Evolutionary conservation across 2,113 vertebrate species (phyloP).

Genomic region (Triplophysa siluroides): DNA sequence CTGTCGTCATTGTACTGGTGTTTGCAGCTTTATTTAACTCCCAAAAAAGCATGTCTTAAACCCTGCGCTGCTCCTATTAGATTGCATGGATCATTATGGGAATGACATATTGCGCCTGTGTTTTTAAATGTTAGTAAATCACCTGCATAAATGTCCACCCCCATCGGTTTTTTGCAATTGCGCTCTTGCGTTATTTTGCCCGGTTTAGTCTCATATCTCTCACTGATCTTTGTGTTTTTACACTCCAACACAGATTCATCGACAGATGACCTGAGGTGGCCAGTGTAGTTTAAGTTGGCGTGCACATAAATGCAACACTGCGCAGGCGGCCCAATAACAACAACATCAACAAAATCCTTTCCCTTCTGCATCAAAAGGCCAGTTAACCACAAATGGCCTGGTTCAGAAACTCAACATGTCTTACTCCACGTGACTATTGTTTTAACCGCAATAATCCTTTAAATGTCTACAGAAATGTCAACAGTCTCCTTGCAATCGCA

Average conservation of each 20-base stretch:
- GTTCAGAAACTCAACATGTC: not conserved
- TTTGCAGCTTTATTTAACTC: too few species aligned
- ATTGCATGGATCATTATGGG: too few species aligned
- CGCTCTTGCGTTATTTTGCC: too few species aligned
- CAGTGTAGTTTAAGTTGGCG: not conserved
- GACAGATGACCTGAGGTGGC: not conserved
- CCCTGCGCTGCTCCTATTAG: too few species aligned
- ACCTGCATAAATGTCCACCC: too few species aligned
- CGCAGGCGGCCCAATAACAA: not conserved
- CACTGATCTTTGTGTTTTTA: not conserved
- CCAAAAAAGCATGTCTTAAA: too few species aligned
- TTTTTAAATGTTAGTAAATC: too few species aligned
- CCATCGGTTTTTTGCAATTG: too few species aligned
- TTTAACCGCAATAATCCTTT: conserved; percentile 2
- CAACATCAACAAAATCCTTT: conserved; percentile 7
- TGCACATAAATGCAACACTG: not conserved
- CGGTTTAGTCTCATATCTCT: not conserved
- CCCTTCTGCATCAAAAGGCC: not conserved
- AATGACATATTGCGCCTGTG: too few species aligned
- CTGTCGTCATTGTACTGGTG: too few species aligned
- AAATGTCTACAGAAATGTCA: not conserved
- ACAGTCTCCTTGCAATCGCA: conserved; percentile 7
- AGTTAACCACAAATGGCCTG: conserved; percentile 7
- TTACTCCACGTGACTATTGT: conserved; percentile 16
- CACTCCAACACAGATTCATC: not conserved